These are phyloP conservation scores for Anseranas semipalmata DNA, from an alignment of 2,113 vertebrate species.

Conservation along the genomic window DNA sequence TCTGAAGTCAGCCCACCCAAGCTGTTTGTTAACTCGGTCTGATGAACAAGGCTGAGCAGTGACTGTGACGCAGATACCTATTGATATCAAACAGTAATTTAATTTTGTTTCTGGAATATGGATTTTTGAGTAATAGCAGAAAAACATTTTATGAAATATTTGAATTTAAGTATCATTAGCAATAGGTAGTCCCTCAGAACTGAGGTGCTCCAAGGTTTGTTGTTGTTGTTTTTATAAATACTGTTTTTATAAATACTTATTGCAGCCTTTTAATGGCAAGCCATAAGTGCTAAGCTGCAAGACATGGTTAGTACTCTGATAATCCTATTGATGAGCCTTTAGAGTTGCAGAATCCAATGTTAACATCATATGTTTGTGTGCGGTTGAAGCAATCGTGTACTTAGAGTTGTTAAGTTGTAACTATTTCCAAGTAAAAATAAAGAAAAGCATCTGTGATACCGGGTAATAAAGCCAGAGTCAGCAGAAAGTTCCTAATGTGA, in stretches of 20 bases:
- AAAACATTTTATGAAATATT: background rate
- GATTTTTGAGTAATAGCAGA: background rate
- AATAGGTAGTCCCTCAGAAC: background rate
- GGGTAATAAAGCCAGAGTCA: background rate
- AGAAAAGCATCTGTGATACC: background rate
- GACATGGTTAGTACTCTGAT: background rate
- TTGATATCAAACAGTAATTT: accelerated
- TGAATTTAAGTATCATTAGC: background rate
- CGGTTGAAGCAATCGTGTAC: background rate
- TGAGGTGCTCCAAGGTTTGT: background rate
- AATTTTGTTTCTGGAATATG: background rate
- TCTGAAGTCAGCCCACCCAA: background rate
- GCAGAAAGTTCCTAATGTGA: background rate
- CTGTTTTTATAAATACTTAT: background rate
- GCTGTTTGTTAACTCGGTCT: background rate
- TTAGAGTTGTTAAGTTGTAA: background rate
- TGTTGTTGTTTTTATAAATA: background rate
- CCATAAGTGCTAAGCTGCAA: background rate
- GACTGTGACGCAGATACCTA: accelerated
- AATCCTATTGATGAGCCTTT: background rate
- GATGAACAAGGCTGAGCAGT: background rate
- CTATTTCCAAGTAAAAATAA: background rate
- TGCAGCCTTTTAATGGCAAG: background rate
- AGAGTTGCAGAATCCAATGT: background rate
- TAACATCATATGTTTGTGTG: background rate